These are phyloP conservation scores for Minunthozetes semirufus DNA, from an alignment of 2,888 invertebrate genomes.

Conservation along the genomic window DNA sequence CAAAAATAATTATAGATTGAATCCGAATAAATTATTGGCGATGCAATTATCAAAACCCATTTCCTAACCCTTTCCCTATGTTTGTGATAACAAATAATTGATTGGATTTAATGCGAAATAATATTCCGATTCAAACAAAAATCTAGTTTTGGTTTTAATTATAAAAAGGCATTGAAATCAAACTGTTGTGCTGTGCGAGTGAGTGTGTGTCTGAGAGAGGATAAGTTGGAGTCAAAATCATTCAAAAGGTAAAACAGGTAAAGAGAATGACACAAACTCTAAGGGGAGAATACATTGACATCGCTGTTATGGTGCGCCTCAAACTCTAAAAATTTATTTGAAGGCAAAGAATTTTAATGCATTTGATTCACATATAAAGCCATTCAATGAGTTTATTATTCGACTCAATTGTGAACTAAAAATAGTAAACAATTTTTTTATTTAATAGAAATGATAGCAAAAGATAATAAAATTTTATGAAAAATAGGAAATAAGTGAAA, in stretches of 20 bases:
- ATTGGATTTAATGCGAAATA: too few species aligned
- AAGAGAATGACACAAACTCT: conserved; percentile 17
- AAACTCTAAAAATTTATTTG: background rate
- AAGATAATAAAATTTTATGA: background rate
- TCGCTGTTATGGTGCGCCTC: background rate
- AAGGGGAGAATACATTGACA: conserved; percentile 6
- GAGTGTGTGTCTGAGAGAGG: background rate
- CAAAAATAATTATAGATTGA: background rate
- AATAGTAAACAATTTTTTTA: too few species aligned
- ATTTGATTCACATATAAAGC: too few species aligned
- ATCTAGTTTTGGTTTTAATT: too few species aligned
- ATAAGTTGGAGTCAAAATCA: background rate
- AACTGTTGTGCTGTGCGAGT: too few species aligned
- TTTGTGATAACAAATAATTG: too few species aligned
- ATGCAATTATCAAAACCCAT: background rate
- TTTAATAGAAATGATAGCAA: background rate
- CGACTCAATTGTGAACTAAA: too few species aligned
- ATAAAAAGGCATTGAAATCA: too few species aligned
- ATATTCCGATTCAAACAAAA: too few species aligned
- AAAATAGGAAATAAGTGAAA: background rate
- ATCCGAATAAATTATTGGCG: background rate
- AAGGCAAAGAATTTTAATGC: too few species aligned
- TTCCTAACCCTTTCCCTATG: too few species aligned
- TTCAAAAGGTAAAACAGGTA: conserved; percentile 7
- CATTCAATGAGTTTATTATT: too few species aligned